Evolutionary conservation across 2,797 vertebrate genomes (phyloP), one percentile per base, ranked within the genome.

Genomic region (Heliangelus exortis): DNA sequence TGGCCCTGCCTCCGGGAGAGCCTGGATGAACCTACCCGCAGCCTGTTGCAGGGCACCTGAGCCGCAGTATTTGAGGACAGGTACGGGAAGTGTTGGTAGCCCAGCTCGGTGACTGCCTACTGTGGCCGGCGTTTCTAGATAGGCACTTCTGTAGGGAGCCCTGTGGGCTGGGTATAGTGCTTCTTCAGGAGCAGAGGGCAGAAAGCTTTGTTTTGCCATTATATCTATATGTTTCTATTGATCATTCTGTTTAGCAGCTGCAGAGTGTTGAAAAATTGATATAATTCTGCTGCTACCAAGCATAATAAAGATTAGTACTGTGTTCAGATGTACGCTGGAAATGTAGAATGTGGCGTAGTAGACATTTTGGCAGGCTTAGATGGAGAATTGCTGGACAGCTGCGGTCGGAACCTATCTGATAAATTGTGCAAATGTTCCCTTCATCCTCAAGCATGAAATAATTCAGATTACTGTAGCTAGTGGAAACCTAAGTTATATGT

Each of bases 71-170:
- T 9, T 3, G 12, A 14, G 1, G 59, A 53, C 15, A 6, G 33
- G 3, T 8, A 1, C 2, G 58, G 54, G 45, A 9, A 2, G 34
- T 2, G 57, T 1, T 8, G 72, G 25, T 51, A 3, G 68, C 7
- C 43, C 47, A 12, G 58, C 18, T 1, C 1, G 15, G n/a, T 12
- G 61, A 10, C 53, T 22, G 54, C 43, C 57, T 23, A 54, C 26
- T 2, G 0, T 20, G 45, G 7, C 59, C 1, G 61, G 20, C 31
- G 21, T 20, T 58, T 51, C 18, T 15, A 1, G 15, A 0, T 4
- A 1, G 4, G 16, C 3, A 2, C 9, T 29, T 13, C 55, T 5
- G 28, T 2, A 29, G 18, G 0, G 57, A 2, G 1, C 18, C 6
- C 9, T 10, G 4, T 0, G 31, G 45, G 6, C 8, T 5, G 69